Percentiles rank a stretch among this genome's conserved stretches.
phyloP scores from a whole-genome alignment of 2,888 invertebrate species.

The Thymelicus lineola region DNA sequence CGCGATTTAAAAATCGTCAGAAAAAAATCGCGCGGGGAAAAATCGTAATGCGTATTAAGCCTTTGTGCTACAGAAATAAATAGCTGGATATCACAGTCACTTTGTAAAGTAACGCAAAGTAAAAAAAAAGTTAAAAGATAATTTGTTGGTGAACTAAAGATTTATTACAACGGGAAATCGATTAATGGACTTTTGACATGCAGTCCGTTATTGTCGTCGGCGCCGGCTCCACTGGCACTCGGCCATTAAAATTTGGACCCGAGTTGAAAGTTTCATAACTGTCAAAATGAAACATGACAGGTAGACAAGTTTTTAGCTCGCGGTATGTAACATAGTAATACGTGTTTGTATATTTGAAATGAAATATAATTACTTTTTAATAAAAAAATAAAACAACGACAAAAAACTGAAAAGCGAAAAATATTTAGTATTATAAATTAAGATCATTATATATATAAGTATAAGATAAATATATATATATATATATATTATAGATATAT shows the following conservation, averaged over 20 bases:
- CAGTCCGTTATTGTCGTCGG: conserved; percentile 15
- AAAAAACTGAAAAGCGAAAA: too few species aligned
- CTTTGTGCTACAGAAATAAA: neutral
- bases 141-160: conserved; percentile 12
- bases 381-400: too few species aligned
- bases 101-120: neutral
- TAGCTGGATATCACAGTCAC: neutral
- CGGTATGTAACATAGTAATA: neutral
- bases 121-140: neutral
- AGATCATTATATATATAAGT: too few species aligned
- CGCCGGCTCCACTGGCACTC: conserved; percentile 30
- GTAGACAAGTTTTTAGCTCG: conserved; percentile 1
- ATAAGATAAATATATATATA: too few species aligned
- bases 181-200: conserved; percentile 34
- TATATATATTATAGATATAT: too few species aligned
- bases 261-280: conserved; percentile 26
- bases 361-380: too few species aligned
- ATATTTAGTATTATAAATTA: too few species aligned
- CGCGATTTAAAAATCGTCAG: too few species aligned
- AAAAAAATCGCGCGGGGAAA: too few species aligned
- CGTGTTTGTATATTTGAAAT: neutral
- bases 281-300: conserved; percentile 26
- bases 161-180: conserved; percentile 30
- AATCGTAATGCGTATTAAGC: too few species aligned
- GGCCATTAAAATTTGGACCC: conserved; percentile 32